Percentiles rank a stretch among this genome's conserved stretches.
Evolutionary conservation across 2,113 vertebrate genomes (phyloP).

Genomic region (Arothron firmamentum): DNA sequence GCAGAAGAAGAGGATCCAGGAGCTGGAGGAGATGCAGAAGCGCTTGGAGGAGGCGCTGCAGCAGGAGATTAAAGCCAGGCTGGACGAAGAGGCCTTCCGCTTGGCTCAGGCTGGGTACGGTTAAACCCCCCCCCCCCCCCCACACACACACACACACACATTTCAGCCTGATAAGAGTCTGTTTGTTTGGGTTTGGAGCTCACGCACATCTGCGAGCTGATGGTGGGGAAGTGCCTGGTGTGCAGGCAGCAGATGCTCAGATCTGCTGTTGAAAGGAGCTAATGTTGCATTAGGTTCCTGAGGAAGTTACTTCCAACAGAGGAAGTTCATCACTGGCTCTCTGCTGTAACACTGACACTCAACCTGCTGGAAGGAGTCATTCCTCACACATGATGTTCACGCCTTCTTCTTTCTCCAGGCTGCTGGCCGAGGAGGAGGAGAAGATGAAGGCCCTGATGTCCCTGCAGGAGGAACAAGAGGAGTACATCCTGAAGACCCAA

Average conservation of each 20-base stretch:
- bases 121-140: not conserved
- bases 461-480: constrained; percentile 92
- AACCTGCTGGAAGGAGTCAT: too few relatives aligned
- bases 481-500: constrained; percentile 86
- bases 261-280: constrained; percentile 14
- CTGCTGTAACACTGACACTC: constrained; percentile 4
- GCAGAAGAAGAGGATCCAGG: constrained; percentile 86
- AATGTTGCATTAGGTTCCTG: constrained; percentile 52
- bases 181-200: constrained; percentile 6
- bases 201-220: not conserved
- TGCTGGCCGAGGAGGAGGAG: constrained; percentile 90
- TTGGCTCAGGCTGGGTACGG: constrained; percentile 86
- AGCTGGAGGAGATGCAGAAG: constrained; percentile 92
- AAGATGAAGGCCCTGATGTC: constrained; percentile 86
- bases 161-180: not conserved
- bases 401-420: constrained; percentile 60
- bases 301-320: constrained; percentile 62
- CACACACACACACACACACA: not conserved
- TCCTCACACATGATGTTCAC: too few relatives aligned
- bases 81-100: constrained; percentile 86
- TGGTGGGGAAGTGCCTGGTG: not conserved
- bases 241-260: constrained; percentile 8
- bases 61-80: constrained; percentile 88
- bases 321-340: constrained; percentile 53
- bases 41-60: constrained; percentile 87